These are phyloP conservation scores for Cerastis rubricosa DNA, from an alignment of 2,888 invertebrate genomes.

Conservation along the genomic window DNA sequence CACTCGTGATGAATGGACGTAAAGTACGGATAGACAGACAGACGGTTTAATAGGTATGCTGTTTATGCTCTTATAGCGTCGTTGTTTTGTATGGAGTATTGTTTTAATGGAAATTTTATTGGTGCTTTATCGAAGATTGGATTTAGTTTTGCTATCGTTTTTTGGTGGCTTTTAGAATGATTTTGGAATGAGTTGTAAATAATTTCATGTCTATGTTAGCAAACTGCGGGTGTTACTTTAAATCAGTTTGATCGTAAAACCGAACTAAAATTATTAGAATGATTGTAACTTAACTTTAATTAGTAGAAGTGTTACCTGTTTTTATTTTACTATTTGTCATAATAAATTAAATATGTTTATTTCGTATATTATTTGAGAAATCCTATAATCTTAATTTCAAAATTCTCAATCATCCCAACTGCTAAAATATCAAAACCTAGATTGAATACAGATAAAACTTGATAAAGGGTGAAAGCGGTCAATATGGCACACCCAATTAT, in stretches of 20 bases:
- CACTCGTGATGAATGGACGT: conserved; percentile 84
- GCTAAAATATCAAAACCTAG: conserved; percentile 43
- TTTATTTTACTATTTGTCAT: not conserved
- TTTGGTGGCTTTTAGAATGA: not conserved
- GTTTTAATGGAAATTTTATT: conserved; percentile 37
- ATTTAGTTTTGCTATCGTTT: not conserved
- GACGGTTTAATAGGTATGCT: conserved; percentile 65
- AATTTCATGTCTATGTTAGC: not conserved
- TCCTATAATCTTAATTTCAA: too few species aligned
- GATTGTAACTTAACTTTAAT: not conserved
- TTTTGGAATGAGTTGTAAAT: not conserved
- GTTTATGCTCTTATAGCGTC: conserved; percentile 60
- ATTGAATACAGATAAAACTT: conserved; percentile 64
- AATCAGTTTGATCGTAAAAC: not conserved
- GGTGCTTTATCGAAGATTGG: not conserved
- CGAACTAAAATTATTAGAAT: not conserved
- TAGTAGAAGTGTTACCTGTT: too few species aligned
- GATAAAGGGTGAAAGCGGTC: conserved; percentile 71
- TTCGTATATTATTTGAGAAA: not conserved
- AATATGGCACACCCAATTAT: conserved; percentile 77
- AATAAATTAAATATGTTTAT: not conserved
- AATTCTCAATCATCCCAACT: conserved; percentile 24
- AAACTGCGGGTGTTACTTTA: not conserved
- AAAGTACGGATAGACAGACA: conserved; percentile 70
- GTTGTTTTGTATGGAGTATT: conserved; percentile 46